A percentile compares a stretch with the other conserved stretches of the same genome.
Evolutionary conservation across 1,140 invertebrate genomes (phyloP).

Genomic region (Triops cancriformis): DNA sequence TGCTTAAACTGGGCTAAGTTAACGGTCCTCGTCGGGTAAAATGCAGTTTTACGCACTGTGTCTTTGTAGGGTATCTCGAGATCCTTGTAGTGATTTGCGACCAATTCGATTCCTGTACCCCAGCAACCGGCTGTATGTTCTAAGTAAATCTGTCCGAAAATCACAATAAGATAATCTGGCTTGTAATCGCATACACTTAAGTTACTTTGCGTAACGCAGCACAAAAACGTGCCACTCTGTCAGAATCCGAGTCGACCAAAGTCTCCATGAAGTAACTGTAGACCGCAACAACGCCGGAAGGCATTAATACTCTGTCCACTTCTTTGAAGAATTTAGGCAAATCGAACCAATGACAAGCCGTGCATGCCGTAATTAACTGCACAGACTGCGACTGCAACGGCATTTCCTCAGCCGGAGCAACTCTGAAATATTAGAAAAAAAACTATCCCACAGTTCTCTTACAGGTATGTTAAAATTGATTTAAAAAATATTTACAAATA

Average conservation of each 20-base stretch:
- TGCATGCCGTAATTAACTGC: constrained; percentile 40
- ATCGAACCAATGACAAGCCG: constrained; percentile 46
- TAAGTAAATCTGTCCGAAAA: too few relatives aligned
- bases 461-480: too few relatives aligned
- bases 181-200: too few relatives aligned
- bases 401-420: constrained; percentile 38
- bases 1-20: neutral
- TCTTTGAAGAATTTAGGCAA: constrained; percentile 42
- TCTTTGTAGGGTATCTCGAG: neutral
- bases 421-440: constrained; percentile 31
- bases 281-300: constrained; percentile 40
- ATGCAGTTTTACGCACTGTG: neutral
- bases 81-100: neutral
- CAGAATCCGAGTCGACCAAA: too few relatives aligned
- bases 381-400: constrained; percentile 35
- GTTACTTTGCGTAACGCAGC: too few relatives aligned
- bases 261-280: constrained; percentile 35
- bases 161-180: too few relatives aligned
- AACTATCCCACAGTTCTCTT: too few relatives aligned
- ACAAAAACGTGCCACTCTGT: too few relatives aligned
- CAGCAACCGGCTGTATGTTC: neutral
- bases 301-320: constrained; percentile 38
- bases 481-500: constrained; percentile 11
- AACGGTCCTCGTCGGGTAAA: neutral
- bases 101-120: neutral